Conservation (phyloP, 2,113 vertebrate species). For the Haemorhous mexicanus region DNA sequence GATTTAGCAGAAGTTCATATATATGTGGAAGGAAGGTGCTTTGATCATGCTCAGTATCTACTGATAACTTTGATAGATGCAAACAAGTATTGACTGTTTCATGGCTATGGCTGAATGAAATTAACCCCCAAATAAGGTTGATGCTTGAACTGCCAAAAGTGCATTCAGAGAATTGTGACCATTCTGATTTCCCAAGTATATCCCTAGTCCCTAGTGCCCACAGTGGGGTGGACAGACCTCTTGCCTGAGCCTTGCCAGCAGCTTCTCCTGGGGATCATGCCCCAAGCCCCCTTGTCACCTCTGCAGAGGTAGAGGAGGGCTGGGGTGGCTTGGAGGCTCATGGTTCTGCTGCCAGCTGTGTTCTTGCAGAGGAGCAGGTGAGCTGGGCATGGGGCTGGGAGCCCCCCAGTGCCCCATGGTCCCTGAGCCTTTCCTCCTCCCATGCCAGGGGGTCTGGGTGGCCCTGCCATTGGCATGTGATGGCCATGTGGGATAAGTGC, state of each 20-base stretch:
- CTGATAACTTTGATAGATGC: background rate
- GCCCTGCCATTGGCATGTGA: background rate
- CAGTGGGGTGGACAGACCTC: background rate
- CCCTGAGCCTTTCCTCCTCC: background rate
- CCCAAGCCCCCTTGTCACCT: background rate
- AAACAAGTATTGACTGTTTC: background rate
- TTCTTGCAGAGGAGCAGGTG: background rate
- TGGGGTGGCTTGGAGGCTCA: background rate
- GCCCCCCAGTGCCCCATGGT: accelerated
- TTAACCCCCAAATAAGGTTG: background rate
- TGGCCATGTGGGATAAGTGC: accelerated
- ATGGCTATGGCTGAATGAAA: background rate
- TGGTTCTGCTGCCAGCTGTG: background rate
- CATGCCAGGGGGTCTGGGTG: accelerated
- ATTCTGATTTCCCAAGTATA: background rate
- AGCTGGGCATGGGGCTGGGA: background rate
- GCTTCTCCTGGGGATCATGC: background rate
- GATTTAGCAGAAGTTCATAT: background rate
- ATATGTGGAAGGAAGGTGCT: background rate
- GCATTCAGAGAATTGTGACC: background rate
- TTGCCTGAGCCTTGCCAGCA: background rate
- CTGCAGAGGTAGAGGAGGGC: background rate
- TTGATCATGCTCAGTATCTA: background rate
- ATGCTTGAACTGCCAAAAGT: background rate
- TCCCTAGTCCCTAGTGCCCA: background rate